Base-by-base conservation (phyloP, 2,888 invertebrate genomes). In the Sialis lutaria region DNA sequence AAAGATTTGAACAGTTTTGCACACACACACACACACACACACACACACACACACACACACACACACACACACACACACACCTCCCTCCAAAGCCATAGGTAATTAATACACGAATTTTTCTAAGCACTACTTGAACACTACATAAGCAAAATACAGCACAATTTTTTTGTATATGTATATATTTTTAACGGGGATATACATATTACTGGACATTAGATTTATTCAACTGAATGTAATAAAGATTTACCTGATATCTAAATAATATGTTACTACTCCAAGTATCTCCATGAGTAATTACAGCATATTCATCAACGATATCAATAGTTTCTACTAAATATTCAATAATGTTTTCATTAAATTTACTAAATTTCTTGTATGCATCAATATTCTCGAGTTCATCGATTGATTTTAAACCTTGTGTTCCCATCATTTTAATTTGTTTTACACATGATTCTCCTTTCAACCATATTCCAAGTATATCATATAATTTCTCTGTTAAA, bases 241-340 rank as follows among this genome's bases (percentile, higher is more conserved):
- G n/a, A n/a, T 4, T 22, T 22, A 22, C 22, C 22, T 22, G 22
- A 22, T 22, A 22, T 22, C 22, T 22, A 44, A 56, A 59, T n/a
- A 59, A 45, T 45, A 58, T 52, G 46, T 59, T 59, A 44, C 57
- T 55, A 7, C 53, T 50, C 54, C 55, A 56, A 44, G 54, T 54
- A 53, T 58, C 58, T 8, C 57, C 57, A 46, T 58, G 58, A 30
- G 54, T 51, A 12, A 59, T 51, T 35, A 58, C 57, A n/a, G 52
- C 53, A 47, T 56, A 55, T 31, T 54, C 47, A 44, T 54, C 52
- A 5, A 32, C 35, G 7, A 40, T 33, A 8, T 8, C 10, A 8
- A 52, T 39, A 33, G 45, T 8, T 9, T 35, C 33, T 6, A 39
- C 6, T 43, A 49, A 46, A 22, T 32, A 42, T 30, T 48, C 42